phyloP scores from a whole-genome alignment of 2,113 vertebrate genomes.

The Neogobius melanostomus region DNA sequence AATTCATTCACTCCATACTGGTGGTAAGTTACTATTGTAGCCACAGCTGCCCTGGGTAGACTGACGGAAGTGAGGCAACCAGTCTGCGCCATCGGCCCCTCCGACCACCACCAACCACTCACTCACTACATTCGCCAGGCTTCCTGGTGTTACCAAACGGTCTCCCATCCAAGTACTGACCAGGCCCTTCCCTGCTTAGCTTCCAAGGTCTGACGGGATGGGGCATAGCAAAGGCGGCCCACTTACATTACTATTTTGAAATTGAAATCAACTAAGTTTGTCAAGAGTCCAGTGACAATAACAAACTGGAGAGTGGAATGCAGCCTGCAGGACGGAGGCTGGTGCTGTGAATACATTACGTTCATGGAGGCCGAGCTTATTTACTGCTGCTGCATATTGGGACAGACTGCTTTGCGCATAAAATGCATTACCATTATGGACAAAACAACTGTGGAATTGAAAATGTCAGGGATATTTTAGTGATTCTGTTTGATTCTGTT shows the following conservation, averaged over 20 bases:
- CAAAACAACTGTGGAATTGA: conserved; percentile 51
- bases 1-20: no score
- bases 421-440: conserved; percentile 46
- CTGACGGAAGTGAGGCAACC: no score
- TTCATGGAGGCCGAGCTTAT: conserved; percentile 28
- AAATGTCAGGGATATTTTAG: conserved; percentile 57
- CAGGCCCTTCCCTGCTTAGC: no score
- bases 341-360: conserved; percentile 41
- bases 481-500: conserved; percentile 44
- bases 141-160: no score
- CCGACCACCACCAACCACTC: no score
- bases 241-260: background rate
- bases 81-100: no score
- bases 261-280: background rate
- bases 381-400: conserved; percentile 47
- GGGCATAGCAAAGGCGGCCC: background rate
- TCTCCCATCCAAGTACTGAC: no score
- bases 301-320: conserved; percentile 17
- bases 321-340: conserved; percentile 21
- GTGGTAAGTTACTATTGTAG: no score
- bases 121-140: no score
- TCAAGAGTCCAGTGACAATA: background rate
- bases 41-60: no score
- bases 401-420: conserved; percentile 40
- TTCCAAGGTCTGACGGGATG: no score